Base-by-base conservation (phyloP, 2,797 vertebrate species). In the Helicolenus hilgendorfi region DNA sequence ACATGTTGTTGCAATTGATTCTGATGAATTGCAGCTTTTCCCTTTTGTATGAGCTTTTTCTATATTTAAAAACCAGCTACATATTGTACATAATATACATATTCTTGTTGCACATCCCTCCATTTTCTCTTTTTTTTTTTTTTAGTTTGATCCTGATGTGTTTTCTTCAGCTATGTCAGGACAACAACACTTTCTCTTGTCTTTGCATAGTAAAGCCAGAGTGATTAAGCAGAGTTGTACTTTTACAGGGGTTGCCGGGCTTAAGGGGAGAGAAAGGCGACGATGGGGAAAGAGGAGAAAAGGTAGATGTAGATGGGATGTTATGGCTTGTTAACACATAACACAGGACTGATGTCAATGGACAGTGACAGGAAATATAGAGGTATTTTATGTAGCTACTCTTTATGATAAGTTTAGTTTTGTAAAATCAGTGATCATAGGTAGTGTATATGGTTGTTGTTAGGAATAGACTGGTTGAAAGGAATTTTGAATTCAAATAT, bases 221-320 rank as follows among this genome's bases (percentile, higher is more conserved):
- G 91, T 92, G 83, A 94, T 96, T 55, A 94, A 95, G 78, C 81
- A 49, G 76, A 98, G 96, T 97, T 98, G 95, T 79, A 97, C 92
- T 98, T 98, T 98, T 97, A 83, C 98, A 99, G 99, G 99, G 99
- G 93, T 99, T 98, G 87, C 98, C 98, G 91, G 99, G 99, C 96
- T 98, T 98, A 97, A 98, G 97, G 95, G 99, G 99, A 96, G 99
- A 99, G 93, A 99, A 99, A 97, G 99, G 99, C 95, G 98, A 99
- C 97, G 87, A 95, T 94, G 99, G 99, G 97, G 99, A 99, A 95
- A 99, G 98, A 98, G 99, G 99, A 98, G 99, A 99, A 98, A 99
- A 99, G 99, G 99, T 99, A 97, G 98, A 98, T 84, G 97, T 97
- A 96, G 96, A 93, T 79, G 74, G 80, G 83, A 81, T 84, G 58